Conservation (phyloP, 2,888 invertebrate species). For the Nephrotoma guestfalica region DNA sequence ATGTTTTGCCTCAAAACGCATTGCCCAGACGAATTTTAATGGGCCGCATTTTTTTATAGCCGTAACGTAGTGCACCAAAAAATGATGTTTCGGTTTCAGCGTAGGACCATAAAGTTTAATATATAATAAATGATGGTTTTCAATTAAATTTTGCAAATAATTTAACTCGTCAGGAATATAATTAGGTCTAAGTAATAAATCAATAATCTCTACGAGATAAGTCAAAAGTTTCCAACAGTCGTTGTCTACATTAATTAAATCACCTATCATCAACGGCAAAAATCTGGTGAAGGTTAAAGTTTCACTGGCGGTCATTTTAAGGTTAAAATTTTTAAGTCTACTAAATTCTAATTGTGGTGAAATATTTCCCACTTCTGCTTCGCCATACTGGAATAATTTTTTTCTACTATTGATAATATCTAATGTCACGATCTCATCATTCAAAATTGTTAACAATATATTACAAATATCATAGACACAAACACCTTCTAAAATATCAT, state of each 20-base stretch:
- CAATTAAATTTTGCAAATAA: slow-evolving; percentile 8
- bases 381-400: slow-evolving; percentile 13
- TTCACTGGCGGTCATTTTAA: slow-evolving; percentile 15
- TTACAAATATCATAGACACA: slow-evolving; percentile 15
- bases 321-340: slow-evolving; percentile 12
- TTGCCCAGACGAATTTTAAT: slow-evolving; percentile 5
- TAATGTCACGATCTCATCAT: too few relatives aligned
- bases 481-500: slow-evolving; percentile 16
- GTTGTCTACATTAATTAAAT: slow-evolving; percentile 12
- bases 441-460: too few relatives aligned
- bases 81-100: slow-evolving; percentile 12
- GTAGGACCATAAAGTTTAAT: slow-evolving; percentile 9
- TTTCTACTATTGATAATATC: too few relatives aligned
- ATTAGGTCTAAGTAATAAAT: slow-evolving; percentile 8
- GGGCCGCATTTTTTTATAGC: slow-evolving; percentile 12
- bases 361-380: slow-evolving; percentile 8
- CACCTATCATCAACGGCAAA: slow-evolving; percentile 13
- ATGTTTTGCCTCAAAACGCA: slow-evolving; percentile 1
- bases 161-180: slow-evolving; percentile 8
- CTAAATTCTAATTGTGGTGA: slow-evolving; percentile 6
- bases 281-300: slow-evolving; percentile 12
- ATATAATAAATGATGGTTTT: slow-evolving; percentile 9
- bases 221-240: slow-evolving; percentile 11
- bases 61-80: slow-evolving; percentile 9
- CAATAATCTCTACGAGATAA: slow-evolving; percentile 9